phyloP scores from a whole-genome alignment of 2,888 invertebrate genomes.

The Drosophila pullipes region DNA sequence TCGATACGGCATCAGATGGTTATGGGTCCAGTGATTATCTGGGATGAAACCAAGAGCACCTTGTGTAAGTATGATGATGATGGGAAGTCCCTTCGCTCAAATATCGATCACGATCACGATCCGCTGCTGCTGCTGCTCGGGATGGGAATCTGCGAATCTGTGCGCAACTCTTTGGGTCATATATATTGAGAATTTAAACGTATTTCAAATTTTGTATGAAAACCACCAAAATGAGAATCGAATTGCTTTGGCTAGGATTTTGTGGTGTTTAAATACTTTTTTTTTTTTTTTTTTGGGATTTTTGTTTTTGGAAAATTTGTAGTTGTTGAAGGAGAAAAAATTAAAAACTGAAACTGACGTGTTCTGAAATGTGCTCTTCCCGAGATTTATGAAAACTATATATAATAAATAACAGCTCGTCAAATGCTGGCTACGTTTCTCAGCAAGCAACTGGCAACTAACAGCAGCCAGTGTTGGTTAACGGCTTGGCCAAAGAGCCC shows the following conservation, averaged over 20 bases:
- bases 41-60: slow-evolving; percentile 20
- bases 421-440: slow-evolving; percentile 36
- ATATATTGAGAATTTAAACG: not conserved
- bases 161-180: too few relatives aligned
- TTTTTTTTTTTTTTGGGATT: slow-evolving; percentile 28
- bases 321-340: slow-evolving; percentile 52
- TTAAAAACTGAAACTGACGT: slow-evolving; percentile 50
- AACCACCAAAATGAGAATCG: slow-evolving; percentile 12
- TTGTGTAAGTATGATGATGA: not conserved
- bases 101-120: not conserved
- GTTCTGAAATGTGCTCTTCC: slow-evolving; percentile 30
- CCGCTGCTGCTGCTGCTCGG: slow-evolving; percentile 1
- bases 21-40: slow-evolving; percentile 6
- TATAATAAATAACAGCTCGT: slow-evolving; percentile 25
- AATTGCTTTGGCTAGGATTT: slow-evolving; percentile 21
- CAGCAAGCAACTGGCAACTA: not conserved
- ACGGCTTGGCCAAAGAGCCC: slow-evolving; percentile 9
- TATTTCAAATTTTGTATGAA: slow-evolving; percentile 26
- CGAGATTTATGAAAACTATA: slow-evolving; percentile 5
- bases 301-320: slow-evolving; percentile 60
- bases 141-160: not conserved
- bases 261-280: slow-evolving; percentile 33
- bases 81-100: not conserved
- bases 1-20: slow-evolving; percentile 9
- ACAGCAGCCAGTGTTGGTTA: slow-evolving; percentile 42